Conservation (phyloP, 2,888 invertebrate genomes). For the Polydrusus pterygomalis region DNA sequence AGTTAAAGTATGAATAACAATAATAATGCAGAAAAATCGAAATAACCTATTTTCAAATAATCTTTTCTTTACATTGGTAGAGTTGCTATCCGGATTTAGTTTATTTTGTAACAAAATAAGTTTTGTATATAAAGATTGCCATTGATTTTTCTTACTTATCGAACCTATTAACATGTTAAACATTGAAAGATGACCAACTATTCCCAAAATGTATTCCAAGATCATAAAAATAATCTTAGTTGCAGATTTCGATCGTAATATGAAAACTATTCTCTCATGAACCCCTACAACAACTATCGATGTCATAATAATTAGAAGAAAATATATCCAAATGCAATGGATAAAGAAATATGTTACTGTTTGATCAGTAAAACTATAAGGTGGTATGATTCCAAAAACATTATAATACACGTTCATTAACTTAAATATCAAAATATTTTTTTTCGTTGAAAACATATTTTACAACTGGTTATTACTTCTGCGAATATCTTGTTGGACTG, state of each 20-base stretch:
- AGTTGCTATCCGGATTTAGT: neutral
- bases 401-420: constrained; percentile 1
- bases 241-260: neutral
- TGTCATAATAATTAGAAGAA: neutral
- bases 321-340: neutral
- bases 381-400: neutral
- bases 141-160: neutral
- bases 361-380: constrained; percentile 4
- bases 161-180: neutral
- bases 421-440: neutral
- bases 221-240: neutral
- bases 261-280: neutral
- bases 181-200: neutral
- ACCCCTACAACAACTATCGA: neutral
- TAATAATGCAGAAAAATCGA: neutral
- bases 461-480: too few relatives aligned
- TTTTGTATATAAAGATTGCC: neutral
- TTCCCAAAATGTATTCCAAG: neutral
- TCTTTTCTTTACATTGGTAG: neutral
- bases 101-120: neutral
- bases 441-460: neutral
- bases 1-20: neutral
- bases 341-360: neutral
- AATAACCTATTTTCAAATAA: neutral
- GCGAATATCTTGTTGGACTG: too few relatives aligned